phyloP scores from a whole-genome alignment of 2,888 invertebrate species.

The Altica lythri region DNA sequence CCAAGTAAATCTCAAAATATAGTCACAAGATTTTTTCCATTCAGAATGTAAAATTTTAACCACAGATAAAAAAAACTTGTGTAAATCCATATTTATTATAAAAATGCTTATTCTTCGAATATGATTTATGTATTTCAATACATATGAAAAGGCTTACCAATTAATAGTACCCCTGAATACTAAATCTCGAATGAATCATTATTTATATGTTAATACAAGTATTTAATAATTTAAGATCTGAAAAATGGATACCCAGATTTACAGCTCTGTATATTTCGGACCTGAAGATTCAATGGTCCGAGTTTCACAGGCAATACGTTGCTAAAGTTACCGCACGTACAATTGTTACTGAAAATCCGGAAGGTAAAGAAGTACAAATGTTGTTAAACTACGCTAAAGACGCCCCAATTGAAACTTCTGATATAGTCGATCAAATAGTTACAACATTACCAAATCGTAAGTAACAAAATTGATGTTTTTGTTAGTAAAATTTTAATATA shows the following conservation, averaged over 20 bases:
- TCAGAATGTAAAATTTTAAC: no score
- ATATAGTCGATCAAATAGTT: slow-evolving; percentile 49
- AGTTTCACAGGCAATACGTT: slow-evolving; percentile 59
- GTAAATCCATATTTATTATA: no score
- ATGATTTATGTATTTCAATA: no score
- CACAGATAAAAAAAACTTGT: no score
- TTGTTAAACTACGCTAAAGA: slow-evolving; percentile 61
- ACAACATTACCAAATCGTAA: slow-evolving; percentile 55
- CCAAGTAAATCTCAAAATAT: no score
- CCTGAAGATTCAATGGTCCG: slow-evolving; percentile 66
- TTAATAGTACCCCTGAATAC: no score
- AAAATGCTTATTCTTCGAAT: no score
- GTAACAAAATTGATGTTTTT: no score
- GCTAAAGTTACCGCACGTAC: slow-evolving; percentile 61
- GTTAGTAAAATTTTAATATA: slow-evolving; percentile 1
- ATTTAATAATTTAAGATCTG: slow-evolving; percentile 63
- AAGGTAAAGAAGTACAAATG: slow-evolving; percentile 65
- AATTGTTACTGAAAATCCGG: slow-evolving; percentile 76
- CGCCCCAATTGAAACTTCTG: slow-evolving; percentile 52
- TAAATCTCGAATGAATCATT: no score
- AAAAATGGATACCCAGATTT: slow-evolving; percentile 68
- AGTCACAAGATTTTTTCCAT: no score
- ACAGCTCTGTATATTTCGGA: slow-evolving; percentile 77
- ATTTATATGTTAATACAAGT: no score
- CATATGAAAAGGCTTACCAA: no score